Evolutionary conservation across 2,888 invertebrate genomes (phyloP), one percentile per base, ranked within the genome.

Genomic region (Malthinus flaveolus): DNA sequence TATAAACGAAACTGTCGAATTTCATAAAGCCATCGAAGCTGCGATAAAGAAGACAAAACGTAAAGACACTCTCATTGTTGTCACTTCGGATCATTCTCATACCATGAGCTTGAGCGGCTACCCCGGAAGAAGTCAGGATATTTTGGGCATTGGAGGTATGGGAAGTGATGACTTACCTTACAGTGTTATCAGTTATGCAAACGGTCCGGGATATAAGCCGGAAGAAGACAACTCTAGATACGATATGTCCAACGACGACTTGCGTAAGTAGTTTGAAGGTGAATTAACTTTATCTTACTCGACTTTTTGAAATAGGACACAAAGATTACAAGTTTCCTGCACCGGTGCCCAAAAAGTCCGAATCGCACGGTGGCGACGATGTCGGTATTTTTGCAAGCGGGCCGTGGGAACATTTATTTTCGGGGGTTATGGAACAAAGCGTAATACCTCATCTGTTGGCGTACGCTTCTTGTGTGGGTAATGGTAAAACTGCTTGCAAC

Each of bases 391-490:
- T 85, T 75, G 91, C 92, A 0, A 78, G 77, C 2, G 93, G 88
- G 12, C 92, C 91, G 0, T 88, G 89, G 88, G 79, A 91, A 0
- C 92, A 93, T 71, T 80, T 93, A 1, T 89, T 93, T 71, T 85
- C 85, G 0, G 91, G 92, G 0, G 86, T 86, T 55, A 86, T 88
- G 63, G 91, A 93, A 69, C 91, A 93, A 76, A 88, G 85, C 75
- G 86, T 83, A 69, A 86, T 94, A 37, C 89, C 92, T 0, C 89
- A 91, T 68, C 85, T 88, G 1, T 84, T 89, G 73, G 88, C 85
- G 0, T 92, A 83, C 69, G 90, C 90, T 0, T 80, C 88, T 0
- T 90, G 90, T 64, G 83, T 92, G 4, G 91, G 91, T 0, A 75
- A 81, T 0, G 86, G 85, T 6, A 45, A 50, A 3, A 67, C 65